These are phyloP conservation scores for Drosophila ficusphila DNA, from an alignment of 1,140 invertebrate genomes.

Conservation along the genomic window DNA sequence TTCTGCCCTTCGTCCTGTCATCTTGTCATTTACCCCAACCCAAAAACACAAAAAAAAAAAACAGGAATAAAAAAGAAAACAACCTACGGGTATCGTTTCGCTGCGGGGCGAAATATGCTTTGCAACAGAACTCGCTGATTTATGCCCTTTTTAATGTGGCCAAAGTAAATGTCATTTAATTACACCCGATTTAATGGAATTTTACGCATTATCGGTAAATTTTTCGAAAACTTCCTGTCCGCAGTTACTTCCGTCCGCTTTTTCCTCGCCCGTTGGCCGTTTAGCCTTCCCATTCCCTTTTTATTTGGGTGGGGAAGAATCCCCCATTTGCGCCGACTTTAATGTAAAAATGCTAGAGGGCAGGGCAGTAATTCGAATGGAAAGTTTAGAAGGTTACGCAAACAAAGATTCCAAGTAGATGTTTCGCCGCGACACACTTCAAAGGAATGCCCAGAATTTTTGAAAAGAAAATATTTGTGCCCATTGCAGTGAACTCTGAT, in stretches of 20 bases:
- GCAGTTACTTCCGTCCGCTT: background rate
- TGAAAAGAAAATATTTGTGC: constrained; percentile 46
- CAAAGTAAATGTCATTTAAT: constrained; percentile 82
- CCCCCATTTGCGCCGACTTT: no score
- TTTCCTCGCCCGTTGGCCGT: constrained; percentile 35
- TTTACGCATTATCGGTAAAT: constrained; percentile 77
- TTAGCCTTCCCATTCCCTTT: no score
- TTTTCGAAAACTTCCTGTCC: constrained; percentile 52
- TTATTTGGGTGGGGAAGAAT: no score
- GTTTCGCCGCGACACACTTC: constrained; percentile 60
- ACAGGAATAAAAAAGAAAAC: no score
- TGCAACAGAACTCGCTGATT: constrained; percentile 67
- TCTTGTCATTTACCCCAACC: background rate
- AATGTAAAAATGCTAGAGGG: constrained; percentile 13
- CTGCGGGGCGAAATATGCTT: constrained; percentile 59
- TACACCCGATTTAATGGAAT: constrained; percentile 82
- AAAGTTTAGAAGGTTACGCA: constrained; percentile 15
- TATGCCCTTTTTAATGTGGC: constrained; percentile 81
- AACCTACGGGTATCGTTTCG: constrained; percentile 7
- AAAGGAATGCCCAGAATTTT: constrained; percentile 67
- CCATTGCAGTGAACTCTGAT: constrained; percentile 17
- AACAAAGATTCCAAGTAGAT: constrained; percentile 28
- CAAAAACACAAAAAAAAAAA: no score
- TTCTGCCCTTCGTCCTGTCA: constrained; percentile 13
- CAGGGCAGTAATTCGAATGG: constrained; percentile 14